Base-by-base conservation (phyloP, 37 sponge, comb jelly and placozoan genomes). In the Beroe forskalii region DNA sequence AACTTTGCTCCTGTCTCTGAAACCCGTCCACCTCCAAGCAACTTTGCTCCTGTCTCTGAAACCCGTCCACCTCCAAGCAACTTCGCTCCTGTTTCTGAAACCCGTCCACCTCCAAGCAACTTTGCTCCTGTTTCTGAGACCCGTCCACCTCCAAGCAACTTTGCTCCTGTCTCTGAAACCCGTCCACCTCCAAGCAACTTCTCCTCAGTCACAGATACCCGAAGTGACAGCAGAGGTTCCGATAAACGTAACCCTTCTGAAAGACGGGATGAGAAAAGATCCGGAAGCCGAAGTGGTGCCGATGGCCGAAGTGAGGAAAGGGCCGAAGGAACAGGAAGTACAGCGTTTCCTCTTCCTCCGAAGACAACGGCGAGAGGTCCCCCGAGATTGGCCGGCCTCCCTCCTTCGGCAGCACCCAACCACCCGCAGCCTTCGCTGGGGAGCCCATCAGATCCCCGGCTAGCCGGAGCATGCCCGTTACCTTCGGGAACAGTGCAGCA, bases 311-410 rank as follows among this genome's bases (percentile, higher is more conserved):
- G n/a, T n/a, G n/a, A n/a, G n/a, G n/a, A n/a, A n/a, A n/a, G n/a
- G n/a, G n/a, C n/a, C 55, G 55, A 12, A 48, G 55, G 6, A 48
- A 48, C 12, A 33, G 72, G 32, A 28, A 69, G 12, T 32, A 28
- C 20, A 14, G 4, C 1, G 4, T 30, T 19, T 63, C 66, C 9
- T 6, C 9, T 20, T 27, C 27, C 4, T 31, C 35, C 6, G 72
- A 69, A 33, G 60, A 55, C 60, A 17, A 55, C 17, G 9, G 14
- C 60, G 9, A 19, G 9, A 19, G 14, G 17, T 17, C 60, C 9
- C 66, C 66, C 66, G 20, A 4, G 25, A 30, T 63, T 23, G 66
- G 66, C 9, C 66, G 66, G 25, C 66, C 66, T 63, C 66, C 66
- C 25, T 63, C 66, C n/a, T 23, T 63, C 25, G 66, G 25, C 28